Conservation (phyloP, 2,888 invertebrate species). For the Drosophila pseudotakahashii region DNA sequence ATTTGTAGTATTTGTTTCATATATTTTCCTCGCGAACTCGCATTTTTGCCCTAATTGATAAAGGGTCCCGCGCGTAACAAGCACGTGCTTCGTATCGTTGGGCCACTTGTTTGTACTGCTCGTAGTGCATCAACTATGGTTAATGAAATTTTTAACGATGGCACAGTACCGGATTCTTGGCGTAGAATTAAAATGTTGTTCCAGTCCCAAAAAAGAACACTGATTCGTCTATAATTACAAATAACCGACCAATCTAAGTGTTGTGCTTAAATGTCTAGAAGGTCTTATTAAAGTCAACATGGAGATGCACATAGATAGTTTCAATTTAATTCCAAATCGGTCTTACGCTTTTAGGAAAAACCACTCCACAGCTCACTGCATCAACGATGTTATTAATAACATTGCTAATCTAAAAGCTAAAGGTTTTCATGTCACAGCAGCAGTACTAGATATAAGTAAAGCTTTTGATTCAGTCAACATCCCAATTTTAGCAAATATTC, state of each 20-base stretch:
- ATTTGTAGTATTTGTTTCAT: no score
- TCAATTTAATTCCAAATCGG: neutral
- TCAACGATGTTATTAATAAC: neutral
- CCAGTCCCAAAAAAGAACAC: constrained; percentile 4
- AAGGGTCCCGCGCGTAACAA: no score
- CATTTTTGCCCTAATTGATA: no score
- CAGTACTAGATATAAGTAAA: neutral
- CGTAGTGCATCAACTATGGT: no score
- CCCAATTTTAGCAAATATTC: neutral
- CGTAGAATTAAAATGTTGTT: constrained; percentile 1
- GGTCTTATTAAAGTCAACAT: constrained; percentile 1
- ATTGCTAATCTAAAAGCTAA: constrained; percentile 2
- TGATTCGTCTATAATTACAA: constrained; percentile 1
- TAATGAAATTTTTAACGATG: constrained; percentile 2
- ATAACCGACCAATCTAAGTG: constrained; percentile 5
- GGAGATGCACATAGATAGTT: neutral
- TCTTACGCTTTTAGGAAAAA: constrained; percentile 1
- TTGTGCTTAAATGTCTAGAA: constrained; percentile 2
- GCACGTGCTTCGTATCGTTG: no score
- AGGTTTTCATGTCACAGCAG: neutral
- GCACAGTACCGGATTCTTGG: constrained; percentile 1
- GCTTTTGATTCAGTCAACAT: constrained; percentile 3
- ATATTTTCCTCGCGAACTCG: no score
- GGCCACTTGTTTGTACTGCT: no score
- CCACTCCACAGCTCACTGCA: neutral